Conservation (phyloP, 2,797 vertebrate species). For the Hemibagrus guttatus region DNA sequence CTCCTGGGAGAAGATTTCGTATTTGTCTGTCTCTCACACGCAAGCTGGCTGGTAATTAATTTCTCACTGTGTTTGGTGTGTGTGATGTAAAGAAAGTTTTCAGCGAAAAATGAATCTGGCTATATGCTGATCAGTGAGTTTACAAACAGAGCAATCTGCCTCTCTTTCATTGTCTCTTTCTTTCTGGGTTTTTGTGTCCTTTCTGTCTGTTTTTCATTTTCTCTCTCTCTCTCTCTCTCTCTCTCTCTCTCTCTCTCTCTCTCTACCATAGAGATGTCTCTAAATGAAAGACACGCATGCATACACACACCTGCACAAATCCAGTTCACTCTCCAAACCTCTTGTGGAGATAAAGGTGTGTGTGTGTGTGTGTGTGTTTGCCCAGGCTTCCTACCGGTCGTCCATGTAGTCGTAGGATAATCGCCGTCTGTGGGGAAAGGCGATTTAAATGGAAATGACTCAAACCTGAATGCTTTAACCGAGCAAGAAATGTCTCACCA, state of each 20-base stretch:
- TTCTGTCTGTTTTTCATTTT: background rate
- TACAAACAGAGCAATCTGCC: conserved; percentile 9
- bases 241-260: background rate
- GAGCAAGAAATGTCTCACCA: conserved; percentile 14
- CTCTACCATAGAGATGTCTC: background rate
- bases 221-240: background rate
- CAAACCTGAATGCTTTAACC: conserved; percentile 25
- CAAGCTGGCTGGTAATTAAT: conserved; percentile 23
- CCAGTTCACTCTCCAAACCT: conserved; percentile 8
- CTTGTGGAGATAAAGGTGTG: conserved; percentile 18
- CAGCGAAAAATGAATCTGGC: background rate
- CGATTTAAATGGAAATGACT: conserved; percentile 43
- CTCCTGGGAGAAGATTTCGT: conserved; percentile 22
- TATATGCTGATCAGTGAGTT: conserved; percentile 17
- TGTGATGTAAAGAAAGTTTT: conserved; percentile 29
- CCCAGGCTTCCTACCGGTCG: background rate
- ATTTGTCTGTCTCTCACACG: conserved; percentile 18
- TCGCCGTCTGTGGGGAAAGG: conserved; percentile 20
- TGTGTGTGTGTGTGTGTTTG: conserved; percentile 15
- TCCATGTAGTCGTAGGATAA: conserved; percentile 24
- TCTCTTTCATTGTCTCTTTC: background rate
- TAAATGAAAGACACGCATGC: conserved; percentile 30
- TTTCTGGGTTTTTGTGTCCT: background rate
- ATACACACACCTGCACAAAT: conserved; percentile 28
- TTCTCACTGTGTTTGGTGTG: conserved; percentile 14